These are phyloP conservation scores for Lasioglossum zephyrum DNA, from an alignment of 2,888 invertebrate genomes.

Conservation along the genomic window DNA sequence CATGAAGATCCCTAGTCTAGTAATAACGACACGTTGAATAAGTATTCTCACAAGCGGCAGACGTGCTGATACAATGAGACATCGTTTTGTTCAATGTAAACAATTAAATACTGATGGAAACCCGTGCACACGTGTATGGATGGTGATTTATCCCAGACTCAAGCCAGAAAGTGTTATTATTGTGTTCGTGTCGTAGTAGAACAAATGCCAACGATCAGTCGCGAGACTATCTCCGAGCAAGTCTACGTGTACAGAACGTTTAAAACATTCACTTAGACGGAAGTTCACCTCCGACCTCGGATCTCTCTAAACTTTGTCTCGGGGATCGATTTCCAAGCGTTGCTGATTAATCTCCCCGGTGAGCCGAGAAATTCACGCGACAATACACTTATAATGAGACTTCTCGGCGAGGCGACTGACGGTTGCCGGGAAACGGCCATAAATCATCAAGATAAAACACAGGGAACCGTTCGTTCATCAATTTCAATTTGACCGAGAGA, in stretches of 20 bases:
- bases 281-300: background rate
- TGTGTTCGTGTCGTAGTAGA: background rate
- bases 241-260: background rate
- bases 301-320: constrained; percentile 27
- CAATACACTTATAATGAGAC: constrained; percentile 42
- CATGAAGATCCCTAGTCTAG: too few species aligned
- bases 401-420: background rate
- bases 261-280: background rate
- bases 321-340: background rate
- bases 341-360: constrained; percentile 20
- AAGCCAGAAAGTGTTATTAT: background rate
- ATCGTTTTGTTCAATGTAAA: background rate
- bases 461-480: constrained; percentile 37
- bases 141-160: background rate
- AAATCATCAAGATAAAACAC: constrained; percentile 53
- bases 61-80: background rate
- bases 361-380: constrained; percentile 24
- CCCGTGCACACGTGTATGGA: background rate
- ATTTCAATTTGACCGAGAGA: constrained; percentile 34
- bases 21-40: background rate
- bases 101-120: background rate
- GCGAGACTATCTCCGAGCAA: background rate
- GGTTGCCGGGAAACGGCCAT: constrained; percentile 27
- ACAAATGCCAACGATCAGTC: background rate
- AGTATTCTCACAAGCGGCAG: background rate